Percentiles rank a stretch among this genome's conserved stretches.
phyloP scores from a whole-genome alignment of 1,140 invertebrate species.

The Platyura marginata region DNA sequence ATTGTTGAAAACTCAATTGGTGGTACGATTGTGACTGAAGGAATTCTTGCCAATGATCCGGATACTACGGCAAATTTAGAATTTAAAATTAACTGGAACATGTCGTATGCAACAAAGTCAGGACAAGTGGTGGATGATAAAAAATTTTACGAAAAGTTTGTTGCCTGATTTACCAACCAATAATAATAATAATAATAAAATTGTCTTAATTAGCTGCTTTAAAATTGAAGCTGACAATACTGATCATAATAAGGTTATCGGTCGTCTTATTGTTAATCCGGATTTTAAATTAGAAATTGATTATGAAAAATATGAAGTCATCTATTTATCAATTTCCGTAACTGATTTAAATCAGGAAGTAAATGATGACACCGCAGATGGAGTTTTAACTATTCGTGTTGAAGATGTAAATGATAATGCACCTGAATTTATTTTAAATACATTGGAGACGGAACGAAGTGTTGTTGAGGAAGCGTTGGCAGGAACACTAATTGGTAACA shows the following conservation, averaged over 20 bases:
- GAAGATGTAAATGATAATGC: conserved; percentile 32
- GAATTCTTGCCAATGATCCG: conserved; percentile 26
- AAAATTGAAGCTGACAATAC: conserved; percentile 2
- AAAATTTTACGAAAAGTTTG: conserved; percentile 18
- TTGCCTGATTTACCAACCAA: not conserved
- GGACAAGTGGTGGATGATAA: conserved; percentile 17
- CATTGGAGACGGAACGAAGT: conserved; percentile 16
- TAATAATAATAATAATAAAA: too few relatives aligned
- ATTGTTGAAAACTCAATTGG: conserved; percentile 31
- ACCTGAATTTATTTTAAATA: conserved; percentile 25
- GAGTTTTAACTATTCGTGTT: conserved; percentile 27
- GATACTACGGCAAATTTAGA: conserved; percentile 30
- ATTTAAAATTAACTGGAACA: conserved; percentile 33
- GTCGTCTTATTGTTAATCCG: conserved; percentile 3
- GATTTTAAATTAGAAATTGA: conserved; percentile 19
- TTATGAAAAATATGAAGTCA: conserved; percentile 32
- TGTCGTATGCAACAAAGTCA: conserved; percentile 31
- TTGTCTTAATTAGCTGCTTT: conserved; percentile 4
- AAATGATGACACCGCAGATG: conserved; percentile 21
- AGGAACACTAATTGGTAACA: conserved; percentile 2
- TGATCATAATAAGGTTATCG: conserved; percentile 1
- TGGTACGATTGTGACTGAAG: conserved; percentile 20
- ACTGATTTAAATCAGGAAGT: conserved; percentile 25
- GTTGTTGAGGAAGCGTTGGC: conserved; percentile 9
- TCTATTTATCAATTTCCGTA: conserved; percentile 28